Evolutionary conservation across 2,113 vertebrate species (phyloP), one percentile per base, ranked within the genome.

Genomic region (Saccopteryx bilineata): DNA sequence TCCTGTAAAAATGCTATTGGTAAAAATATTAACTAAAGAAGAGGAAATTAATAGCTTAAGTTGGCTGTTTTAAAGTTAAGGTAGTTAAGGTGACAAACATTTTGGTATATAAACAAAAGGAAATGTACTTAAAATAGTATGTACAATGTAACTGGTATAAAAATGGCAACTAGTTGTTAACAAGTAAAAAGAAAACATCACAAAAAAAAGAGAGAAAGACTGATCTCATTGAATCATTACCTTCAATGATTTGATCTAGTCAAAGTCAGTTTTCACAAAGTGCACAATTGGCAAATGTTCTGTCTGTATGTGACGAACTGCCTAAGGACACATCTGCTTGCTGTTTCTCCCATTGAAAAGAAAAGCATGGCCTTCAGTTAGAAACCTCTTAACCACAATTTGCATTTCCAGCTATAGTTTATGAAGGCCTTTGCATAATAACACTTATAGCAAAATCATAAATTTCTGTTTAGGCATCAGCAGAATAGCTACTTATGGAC

Each of bases 381-480:
- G 46, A 23, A 78, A 74, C 19, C 72, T 48, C 92, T 95, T 92
- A 80, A 90, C 28, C n/a, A 78, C 4, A 28, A 93, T 96, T 87
- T 97, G 60, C 80, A 78, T 96, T 92, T 96, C 72, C 61, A 86
- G 31, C 69, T 63, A 60, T 46, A 83, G 21, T 60, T 56, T 52
- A 85, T 56, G 23, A 94, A 92, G 11, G 14, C 84, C 54, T 92
- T 95, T 54, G 66, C 69, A 96, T 92, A 97, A 94, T 71, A 95
- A 66, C 24, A 26, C 5, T 74, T 86, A 95, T 26, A 85, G 24
- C 50, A 79, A 92, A 71, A 90, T n/a, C 28, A 58, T 58, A 60
- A 0, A 85, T 93, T 95, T 95, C 26, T 84, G 21, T 88, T 96
- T 60, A 84, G 81, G 46, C 28, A 81, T 31, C 92, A 56, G 46